Evolutionary conservation across 2,113 vertebrate genomes (phyloP).

Genomic region (Meleagris gallopavo): DNA sequence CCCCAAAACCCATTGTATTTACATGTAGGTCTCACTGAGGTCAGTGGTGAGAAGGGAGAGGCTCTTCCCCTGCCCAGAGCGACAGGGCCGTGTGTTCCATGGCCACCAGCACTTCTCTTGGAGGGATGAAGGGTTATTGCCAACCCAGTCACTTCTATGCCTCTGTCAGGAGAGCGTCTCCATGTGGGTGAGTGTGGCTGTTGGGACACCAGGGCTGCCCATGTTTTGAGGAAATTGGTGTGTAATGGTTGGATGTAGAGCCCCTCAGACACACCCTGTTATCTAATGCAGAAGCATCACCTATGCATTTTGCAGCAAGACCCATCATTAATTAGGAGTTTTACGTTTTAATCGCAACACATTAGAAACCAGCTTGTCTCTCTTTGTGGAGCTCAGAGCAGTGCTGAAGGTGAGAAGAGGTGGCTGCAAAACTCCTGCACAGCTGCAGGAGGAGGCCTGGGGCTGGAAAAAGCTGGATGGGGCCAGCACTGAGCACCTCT

Average conservation of each 20-base stretch:
- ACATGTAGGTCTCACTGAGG: accelerated
- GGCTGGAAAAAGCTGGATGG: no score
- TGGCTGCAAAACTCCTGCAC: background rate
- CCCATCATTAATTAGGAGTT: conserved; percentile 59
- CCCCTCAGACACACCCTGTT: conserved; percentile 39
- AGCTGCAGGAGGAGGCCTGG: no score
- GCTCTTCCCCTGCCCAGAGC: background rate
- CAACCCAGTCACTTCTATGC: accelerated
- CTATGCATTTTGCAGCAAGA: conserved; percentile 55
- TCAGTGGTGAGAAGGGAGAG: accelerated
- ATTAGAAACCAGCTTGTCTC: background rate
- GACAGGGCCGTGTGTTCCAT: accelerated
- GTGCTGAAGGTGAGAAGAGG: background rate
- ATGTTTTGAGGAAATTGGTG: background rate
- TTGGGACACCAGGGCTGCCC: background rate
- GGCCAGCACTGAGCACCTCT: background rate
- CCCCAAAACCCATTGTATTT: background rate
- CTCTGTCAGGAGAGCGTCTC: background rate
- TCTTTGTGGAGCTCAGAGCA: background rate
- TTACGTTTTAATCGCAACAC: conserved; percentile 51
- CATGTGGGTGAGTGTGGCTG: background rate
- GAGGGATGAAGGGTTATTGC: background rate
- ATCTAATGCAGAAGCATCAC: conserved; percentile 57
- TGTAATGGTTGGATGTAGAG: conserved; percentile 29
- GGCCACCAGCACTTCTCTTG: background rate